Conservation (phyloP, 2,888 invertebrate species). For the Eristalis arbustorum region DNA sequence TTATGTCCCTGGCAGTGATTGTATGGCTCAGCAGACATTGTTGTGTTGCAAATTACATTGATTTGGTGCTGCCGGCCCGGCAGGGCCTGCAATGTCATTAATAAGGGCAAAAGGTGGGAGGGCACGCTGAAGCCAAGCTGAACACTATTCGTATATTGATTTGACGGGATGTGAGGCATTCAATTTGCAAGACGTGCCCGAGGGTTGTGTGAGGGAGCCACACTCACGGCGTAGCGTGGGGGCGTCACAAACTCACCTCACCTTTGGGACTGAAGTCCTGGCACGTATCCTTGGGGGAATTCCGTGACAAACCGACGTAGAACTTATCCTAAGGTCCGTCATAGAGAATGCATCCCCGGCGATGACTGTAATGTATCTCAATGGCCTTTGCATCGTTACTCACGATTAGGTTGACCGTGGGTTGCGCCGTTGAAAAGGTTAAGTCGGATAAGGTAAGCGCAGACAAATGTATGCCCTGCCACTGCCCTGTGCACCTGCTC, state of each 20-base stretch:
- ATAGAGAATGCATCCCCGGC: background rate
- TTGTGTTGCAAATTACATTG: constrained; percentile 37
- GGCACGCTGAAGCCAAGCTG: background rate
- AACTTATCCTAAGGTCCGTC: background rate
- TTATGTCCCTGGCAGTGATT: constrained; percentile 30
- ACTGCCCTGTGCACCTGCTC: background rate
- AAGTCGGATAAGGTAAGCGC: background rate
- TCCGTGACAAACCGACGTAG: background rate
- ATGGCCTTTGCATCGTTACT: background rate
- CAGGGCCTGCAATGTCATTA: constrained; percentile 1
- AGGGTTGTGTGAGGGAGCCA: background rate
- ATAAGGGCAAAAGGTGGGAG: background rate
- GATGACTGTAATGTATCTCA: background rate
- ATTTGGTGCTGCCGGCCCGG: constrained; percentile 19
- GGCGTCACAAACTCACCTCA: background rate
- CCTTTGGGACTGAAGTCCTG: background rate
- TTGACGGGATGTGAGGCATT: background rate
- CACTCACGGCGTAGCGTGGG: too few relatives aligned
- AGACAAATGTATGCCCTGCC: background rate
- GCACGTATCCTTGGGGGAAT: background rate
- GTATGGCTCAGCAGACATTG: constrained; percentile 5
- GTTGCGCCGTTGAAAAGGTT: background rate
- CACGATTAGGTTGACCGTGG: background rate
- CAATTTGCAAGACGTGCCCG: background rate
- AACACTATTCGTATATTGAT: background rate